These are phyloP conservation scores for Plebejus argus DNA, from an alignment of 2,888 invertebrate genomes.

Conservation along the genomic window DNA sequence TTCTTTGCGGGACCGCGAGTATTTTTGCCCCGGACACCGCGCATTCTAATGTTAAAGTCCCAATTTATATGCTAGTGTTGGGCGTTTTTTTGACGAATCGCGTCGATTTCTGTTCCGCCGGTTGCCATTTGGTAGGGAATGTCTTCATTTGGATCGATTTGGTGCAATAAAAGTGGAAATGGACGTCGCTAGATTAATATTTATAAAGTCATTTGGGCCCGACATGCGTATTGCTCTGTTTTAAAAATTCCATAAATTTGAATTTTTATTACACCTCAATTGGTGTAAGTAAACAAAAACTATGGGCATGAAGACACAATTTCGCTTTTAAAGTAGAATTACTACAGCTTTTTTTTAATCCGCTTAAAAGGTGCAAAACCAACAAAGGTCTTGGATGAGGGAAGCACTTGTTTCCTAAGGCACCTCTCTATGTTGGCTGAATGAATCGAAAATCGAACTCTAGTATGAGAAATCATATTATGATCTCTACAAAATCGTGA, in stretches of 20 bases:
- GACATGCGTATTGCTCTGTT: not conserved
- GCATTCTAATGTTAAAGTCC: constrained; percentile 38
- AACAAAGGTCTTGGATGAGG: not conserved
- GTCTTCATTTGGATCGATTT: constrained; percentile 31
- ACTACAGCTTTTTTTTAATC: not conserved
- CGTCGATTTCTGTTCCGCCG: constrained; percentile 28
- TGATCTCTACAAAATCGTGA: not conserved
- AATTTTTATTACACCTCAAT: constrained; percentile 16
- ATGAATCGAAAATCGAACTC: too few species aligned
- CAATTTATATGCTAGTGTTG: constrained; percentile 37
- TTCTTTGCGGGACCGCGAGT: constrained; percentile 34
- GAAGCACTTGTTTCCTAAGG: not conserved
- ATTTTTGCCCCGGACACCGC: constrained; percentile 27
- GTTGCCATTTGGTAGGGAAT: constrained; percentile 50
- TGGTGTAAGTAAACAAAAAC: constrained; percentile 1
- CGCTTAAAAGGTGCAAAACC: not conserved
- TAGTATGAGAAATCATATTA: too few species aligned
- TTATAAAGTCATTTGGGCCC: constrained; percentile 23
- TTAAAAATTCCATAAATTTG: constrained; percentile 21
- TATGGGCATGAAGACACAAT: not conserved
- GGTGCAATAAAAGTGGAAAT: constrained; percentile 17
- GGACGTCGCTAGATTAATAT: constrained; percentile 24
- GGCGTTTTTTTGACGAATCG: constrained; percentile 36
- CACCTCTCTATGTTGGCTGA: too few species aligned
- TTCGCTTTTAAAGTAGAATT: not conserved